phyloP scores from a whole-genome alignment of 2,113 vertebrate genomes.

The Psittacus erithacus region DNA sequence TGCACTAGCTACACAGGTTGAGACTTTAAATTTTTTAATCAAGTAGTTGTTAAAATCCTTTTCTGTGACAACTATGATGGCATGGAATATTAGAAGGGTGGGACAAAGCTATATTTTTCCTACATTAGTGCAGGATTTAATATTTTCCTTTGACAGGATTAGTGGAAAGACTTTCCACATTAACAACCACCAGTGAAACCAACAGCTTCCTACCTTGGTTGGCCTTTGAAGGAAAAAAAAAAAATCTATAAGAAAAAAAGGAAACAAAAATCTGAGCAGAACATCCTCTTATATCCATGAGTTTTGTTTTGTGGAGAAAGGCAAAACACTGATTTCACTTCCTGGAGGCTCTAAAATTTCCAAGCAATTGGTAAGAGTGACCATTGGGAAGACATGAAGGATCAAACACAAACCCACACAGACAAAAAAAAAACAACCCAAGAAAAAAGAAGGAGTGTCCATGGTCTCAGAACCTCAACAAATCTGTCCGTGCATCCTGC shows the following conservation, averaged over 20 bases:
- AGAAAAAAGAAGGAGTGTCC: not conserved
- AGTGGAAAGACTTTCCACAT: conserved; percentile 54
- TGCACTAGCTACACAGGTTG: conserved; percentile 5
- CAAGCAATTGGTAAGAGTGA: not conserved
- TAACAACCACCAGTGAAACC: not conserved
- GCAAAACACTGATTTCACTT: not conserved
- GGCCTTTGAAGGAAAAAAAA: not conserved
- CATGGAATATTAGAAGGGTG: conserved; percentile 8
- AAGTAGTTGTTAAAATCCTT: conserved; percentile 7
- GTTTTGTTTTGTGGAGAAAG: not conserved
- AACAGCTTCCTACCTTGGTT: conserved; percentile 51
- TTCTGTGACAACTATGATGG: not conserved
- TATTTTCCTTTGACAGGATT: conserved; percentile 4
- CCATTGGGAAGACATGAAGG: not conserved
- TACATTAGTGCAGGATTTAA: conserved; percentile 33
- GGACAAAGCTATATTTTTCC: not conserved
- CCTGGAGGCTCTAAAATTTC: not conserved
- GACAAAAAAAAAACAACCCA: not conserved
- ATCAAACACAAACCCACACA: not conserved
- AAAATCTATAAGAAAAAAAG: conserved; percentile 19
- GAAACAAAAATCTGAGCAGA: not conserved
- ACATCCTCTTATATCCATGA: not conserved
- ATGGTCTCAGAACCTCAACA: not conserved
- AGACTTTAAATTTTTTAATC: not conserved
- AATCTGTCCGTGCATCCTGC: not conserved